These are phyloP conservation scores for Steinernema khuongi DNA, from an alignment of 1,140 invertebrate species.

Conservation along the genomic window DNA sequence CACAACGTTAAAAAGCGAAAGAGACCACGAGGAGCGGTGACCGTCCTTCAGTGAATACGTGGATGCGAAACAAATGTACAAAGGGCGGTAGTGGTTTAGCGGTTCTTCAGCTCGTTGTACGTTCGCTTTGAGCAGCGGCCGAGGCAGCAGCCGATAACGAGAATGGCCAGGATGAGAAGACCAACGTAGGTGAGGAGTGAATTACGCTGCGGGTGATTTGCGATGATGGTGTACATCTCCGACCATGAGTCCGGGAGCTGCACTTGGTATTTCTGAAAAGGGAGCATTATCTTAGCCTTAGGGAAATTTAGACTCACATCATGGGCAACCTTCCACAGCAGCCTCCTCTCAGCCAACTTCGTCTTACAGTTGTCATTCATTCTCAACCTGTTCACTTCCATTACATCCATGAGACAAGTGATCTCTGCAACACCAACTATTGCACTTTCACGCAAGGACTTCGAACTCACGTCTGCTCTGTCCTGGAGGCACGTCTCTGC, in stretches of 20 bases:
- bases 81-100: constrained; percentile 31
- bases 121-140: constrained; percentile 48
- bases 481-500: constrained; percentile 74
- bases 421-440: constrained; percentile 49
- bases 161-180: constrained; percentile 42
- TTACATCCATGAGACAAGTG: constrained; percentile 54
- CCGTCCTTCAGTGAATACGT: not conserved
- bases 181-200: constrained; percentile 53
- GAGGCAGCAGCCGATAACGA: constrained; percentile 56
- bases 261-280: constrained; percentile 49
- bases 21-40: not conserved
- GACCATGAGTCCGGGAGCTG: constrained; percentile 50
- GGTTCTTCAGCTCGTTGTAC: constrained; percentile 52
- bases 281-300: constrained; percentile 4
- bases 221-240: constrained; percentile 34
- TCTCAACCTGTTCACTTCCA: constrained; percentile 30
- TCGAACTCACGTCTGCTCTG: constrained; percentile 66
- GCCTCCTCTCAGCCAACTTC: constrained; percentile 50
- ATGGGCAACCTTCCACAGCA: constrained; percentile 56
- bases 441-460: constrained; percentile 7
- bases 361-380: constrained; percentile 43
- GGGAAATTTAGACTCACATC: constrained; percentile 31
- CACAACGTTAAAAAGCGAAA: not conserved
- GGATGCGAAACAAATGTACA: not conserved
- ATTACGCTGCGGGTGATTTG: constrained; percentile 30